A percentile compares a stretch with the other conserved stretches of the same genome.
Conservation (phyloP, 2,113 vertebrate genomes). For the Apteryx owenii region DNA sequence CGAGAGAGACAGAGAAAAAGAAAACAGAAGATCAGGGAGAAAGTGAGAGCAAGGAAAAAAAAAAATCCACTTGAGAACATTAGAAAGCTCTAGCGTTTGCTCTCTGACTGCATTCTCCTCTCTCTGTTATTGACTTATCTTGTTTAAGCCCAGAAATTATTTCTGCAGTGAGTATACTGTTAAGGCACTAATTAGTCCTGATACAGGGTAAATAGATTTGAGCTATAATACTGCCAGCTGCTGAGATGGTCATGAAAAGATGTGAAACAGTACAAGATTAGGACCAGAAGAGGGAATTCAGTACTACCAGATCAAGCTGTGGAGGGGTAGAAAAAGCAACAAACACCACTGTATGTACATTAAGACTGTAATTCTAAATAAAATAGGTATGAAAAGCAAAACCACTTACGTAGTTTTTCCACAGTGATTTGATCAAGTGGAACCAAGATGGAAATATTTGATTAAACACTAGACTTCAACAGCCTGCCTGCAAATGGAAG, state of each 20-base stretch:
- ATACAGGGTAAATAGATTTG: not conserved
- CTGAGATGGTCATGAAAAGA: not conserved
- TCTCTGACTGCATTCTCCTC: not conserved
- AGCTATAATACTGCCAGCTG: not conserved
- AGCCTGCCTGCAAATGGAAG: not conserved
- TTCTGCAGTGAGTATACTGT: not conserved
- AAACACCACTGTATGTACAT: not conserved
- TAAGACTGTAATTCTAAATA: not conserved
- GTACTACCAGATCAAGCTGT: not conserved
- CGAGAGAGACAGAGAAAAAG: not conserved
- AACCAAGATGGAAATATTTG: not conserved
- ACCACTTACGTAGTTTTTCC: not conserved
- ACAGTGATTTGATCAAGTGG: not conserved
- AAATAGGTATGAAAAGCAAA: not conserved
- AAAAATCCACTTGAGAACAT: not conserved
- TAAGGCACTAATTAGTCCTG: slow-evolving; percentile 3
- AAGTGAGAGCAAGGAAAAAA: not conserved
- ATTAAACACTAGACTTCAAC: not conserved
- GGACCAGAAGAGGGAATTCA: not conserved
- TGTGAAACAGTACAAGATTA: not conserved
- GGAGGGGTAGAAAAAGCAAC: not conserved
- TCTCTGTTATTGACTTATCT: not conserved
- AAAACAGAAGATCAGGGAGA: not conserved
- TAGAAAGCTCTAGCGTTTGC: not conserved
- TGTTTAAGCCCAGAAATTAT: slow-evolving; percentile 30